Evolutionary conservation across 1,140 invertebrate genomes (phyloP), one percentile per base, ranked within the genome.

Genomic region (Drosophila teissieri): DNA sequence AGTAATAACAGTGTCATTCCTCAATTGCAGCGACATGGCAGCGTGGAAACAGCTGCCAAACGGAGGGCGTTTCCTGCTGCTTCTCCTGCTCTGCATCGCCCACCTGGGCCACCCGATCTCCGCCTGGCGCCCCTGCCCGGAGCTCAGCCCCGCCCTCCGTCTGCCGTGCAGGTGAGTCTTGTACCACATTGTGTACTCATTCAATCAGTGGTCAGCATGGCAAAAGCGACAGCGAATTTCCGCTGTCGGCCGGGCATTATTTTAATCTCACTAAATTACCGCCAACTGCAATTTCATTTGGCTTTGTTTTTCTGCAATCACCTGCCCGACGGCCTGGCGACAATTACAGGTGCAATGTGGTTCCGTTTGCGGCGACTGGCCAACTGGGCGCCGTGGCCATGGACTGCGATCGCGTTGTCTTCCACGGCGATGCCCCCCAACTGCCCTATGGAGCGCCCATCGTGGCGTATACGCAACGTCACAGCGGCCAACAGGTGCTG

Each of bases 331-430:
- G 40, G 62, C 65, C 64, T 75, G 74, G 44, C 81, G 52, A 81
- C 85, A 79, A 85, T 86, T 90, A 78, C 72, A 92, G 91, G 68
- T 92, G 92, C 69, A 92, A 92, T 88, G 91, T 92, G 52, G 92
- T 92, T 75, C 89, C 89, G 54, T 92, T 92, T 73, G 91, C 82
- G 49, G 73, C 91, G 42, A 92, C 90, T 60, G 91, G 89, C 24
- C 91, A 92, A 52, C 89, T 92, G 34, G 91, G 90, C 3, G 91
- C 92, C 17, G 91, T 92, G 73, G 91, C 91, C 72, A 92, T 97
- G 93, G 95, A 98, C 90, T 98, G 97, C 91, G 96, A 98, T 92
- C 92, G 94, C 17, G 94, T 97, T 12, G 95, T 97, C n/a, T 97
- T 98, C 70, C 93, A 95, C 17, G 94, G 95, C 12, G 96, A 97